phyloP scores from a whole-genome alignment of 2,888 invertebrate genomes.

The Rhorus exstirpatorius region DNA sequence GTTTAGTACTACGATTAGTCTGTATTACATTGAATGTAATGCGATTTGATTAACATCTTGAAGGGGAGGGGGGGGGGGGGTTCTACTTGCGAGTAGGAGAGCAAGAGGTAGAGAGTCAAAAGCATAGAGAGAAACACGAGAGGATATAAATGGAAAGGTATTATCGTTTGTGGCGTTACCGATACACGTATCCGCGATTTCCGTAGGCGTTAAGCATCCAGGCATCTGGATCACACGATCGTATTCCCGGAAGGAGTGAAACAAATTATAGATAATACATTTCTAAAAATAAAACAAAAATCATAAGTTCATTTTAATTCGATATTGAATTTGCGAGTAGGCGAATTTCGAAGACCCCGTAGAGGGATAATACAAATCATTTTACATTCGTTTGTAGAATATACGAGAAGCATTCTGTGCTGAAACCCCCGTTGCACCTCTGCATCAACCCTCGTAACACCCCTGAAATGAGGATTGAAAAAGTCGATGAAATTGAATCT shows the following conservation, averaged over 20 bases:
- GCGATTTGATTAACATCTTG: slow-evolving; percentile 68
- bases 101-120: slow-evolving; percentile 6
- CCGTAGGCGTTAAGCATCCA: slow-evolving; percentile 46
- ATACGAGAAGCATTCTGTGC: too few relatives aligned
- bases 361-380: too few relatives aligned
- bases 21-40: slow-evolving; percentile 68
- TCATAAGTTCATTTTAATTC: not conserved
- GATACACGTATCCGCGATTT: slow-evolving; percentile 34
- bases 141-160: slow-evolving; percentile 50
- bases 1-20: slow-evolving; percentile 62
- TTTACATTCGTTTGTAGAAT: too few relatives aligned
- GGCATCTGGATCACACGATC: slow-evolving; percentile 53
- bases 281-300: not conserved
- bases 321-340: too few relatives aligned
- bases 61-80: not conserved
- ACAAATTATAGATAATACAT: not conserved
- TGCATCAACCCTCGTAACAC: too few relatives aligned
- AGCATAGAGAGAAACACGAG: slow-evolving; percentile 36
- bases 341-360: too few relatives aligned
- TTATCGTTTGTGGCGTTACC: slow-evolving; percentile 48
- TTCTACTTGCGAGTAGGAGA: not conserved
- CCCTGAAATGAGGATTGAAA: too few relatives aligned
- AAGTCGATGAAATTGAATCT: too few relatives aligned
- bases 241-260: slow-evolving; percentile 36
- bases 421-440: too few relatives aligned